Base-by-base conservation (phyloP, 2,113 vertebrate genomes). In the Phoenicopterus ruber region DNA sequence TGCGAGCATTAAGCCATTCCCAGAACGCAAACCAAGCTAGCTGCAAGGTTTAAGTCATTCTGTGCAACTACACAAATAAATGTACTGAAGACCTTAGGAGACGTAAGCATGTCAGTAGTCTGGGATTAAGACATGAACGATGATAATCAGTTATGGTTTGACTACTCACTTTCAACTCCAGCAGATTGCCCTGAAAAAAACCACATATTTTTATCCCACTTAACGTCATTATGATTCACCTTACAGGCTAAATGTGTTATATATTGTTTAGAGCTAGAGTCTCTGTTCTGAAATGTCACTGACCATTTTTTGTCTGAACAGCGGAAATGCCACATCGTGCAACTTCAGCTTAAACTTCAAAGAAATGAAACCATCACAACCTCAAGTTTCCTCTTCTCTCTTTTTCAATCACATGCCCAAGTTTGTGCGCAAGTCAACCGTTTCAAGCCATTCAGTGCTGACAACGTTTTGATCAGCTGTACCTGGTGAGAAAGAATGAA, bases 321-420 rank as follows among this genome's bases (percentile, higher is more conserved):
- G 50, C 11, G 18, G 82, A 95, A 95, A 40, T 32, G 42, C 28
- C 6, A 1, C 49, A 5, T 44, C n/a, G 36, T 40, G 29, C 93
- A 93, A 88, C 52, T 14, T 6, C 4, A 88, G 69, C 34, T 76
- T 66, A 47, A 83, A 76, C 36, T 81, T 89, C 70, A 71, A 58
- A 88, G 67, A 96, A 94, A 94, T n/a, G 22, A 93, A 96, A 90
- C 57, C 62, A 69, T 46, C 42, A 25, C 49, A 57, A 28, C 91
- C 69, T 87, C 72, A 74, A 26, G 24, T 72, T 91, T 93, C 95
- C 73, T 91, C 36, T 61, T 84, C 50, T 82, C 38, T 65, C 28
- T 65, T 77, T 40, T 74, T 62, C 31, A 88, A 1, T 71, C 46
- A 28, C 42, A 13, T 82, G 58, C 34, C 34, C 0, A 0, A 13